Conservation (phyloP, 1,140 invertebrate species). For the Matsumurasca onukii region DNA sequence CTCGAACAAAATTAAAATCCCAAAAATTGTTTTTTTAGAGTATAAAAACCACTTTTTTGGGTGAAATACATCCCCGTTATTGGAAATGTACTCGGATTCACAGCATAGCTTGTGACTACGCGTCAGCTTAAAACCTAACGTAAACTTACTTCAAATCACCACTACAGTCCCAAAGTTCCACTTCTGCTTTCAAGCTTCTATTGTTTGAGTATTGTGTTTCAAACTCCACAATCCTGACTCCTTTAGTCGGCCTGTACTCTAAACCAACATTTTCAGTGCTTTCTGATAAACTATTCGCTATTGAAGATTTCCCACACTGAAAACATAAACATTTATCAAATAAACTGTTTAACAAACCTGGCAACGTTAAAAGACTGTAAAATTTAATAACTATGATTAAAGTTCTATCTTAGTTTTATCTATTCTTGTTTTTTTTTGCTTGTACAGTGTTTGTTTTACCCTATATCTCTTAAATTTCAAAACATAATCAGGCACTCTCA, state of each 20-base stretch:
- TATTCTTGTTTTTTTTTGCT: no score
- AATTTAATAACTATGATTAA: not conserved
- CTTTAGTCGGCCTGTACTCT: slow-evolving; percentile 66
- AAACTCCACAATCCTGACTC: slow-evolving; percentile 69
- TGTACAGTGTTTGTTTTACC: no score
- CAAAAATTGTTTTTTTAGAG: no score
- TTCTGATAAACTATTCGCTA: slow-evolving; percentile 67
- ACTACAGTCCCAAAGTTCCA: slow-evolving; percentile 73
- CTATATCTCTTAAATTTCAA: no score
- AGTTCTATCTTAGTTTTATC: not conserved
- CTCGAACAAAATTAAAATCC: no score
- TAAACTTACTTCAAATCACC: slow-evolving; percentile 62
- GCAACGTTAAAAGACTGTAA: not conserved
- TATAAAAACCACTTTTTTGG: no score
- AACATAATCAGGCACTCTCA: no score
- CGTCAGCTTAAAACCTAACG: no score
- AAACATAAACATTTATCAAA: slow-evolving; percentile 37
- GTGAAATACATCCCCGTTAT: no score
- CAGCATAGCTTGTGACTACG: no score
- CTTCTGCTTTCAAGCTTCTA: slow-evolving; percentile 53
- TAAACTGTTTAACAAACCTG: slow-evolving; percentile 17
- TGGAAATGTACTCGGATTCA: no score
- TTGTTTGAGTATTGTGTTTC: slow-evolving; percentile 57
- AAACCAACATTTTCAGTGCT: slow-evolving; percentile 58
- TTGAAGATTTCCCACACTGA: slow-evolving; percentile 64